Conservation (phyloP, 2,797 vertebrate species). For the Sebastes kiyomatsui region DNA sequence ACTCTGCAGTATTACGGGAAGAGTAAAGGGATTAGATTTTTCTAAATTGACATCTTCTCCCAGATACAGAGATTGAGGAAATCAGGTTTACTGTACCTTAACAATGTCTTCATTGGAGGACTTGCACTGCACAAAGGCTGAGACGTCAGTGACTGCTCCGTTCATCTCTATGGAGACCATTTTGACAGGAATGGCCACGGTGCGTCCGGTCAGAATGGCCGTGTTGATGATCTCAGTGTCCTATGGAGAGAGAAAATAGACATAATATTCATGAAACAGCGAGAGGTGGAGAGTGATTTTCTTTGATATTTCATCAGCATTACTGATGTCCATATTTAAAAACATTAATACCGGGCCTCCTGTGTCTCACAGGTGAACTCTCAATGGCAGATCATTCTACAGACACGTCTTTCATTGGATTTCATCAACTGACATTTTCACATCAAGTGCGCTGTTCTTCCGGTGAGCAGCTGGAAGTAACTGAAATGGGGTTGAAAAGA, state of each 20-base stretch:
- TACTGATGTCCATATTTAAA: conserved; percentile 39
- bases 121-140: conserved; percentile 91
- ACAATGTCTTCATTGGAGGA: conserved; percentile 96
- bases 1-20: conserved; percentile 23
- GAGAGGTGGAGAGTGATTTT: conserved; percentile 13
- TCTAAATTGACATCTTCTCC: conserved; percentile 36
- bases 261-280: conserved; percentile 24
- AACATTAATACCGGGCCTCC: conserved; percentile 7
- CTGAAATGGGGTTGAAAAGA: conserved; percentile 16
- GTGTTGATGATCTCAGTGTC: conserved; percentile 99
- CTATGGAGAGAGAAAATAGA: conserved; percentile 66
- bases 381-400: conserved; percentile 9
- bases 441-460: conserved; percentile 7
- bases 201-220: conserved; percentile 94
- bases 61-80: conserved; percentile 14
- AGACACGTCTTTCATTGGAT: conserved; percentile 39
- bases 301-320: conserved; percentile 46
- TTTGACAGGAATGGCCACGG: conserved; percentile 96
- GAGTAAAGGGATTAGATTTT: conserved; percentile 45
- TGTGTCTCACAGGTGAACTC: conserved; percentile 21
- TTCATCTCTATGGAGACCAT: conserved; percentile 97
- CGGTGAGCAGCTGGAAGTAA: conserved; percentile 5
- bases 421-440: conserved; percentile 65
- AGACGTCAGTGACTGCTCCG: conserved; percentile 88
- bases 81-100: conserved; percentile 84